Conservation (phyloP, 2,797 vertebrate species). For the Tapirus indicus region DNA sequence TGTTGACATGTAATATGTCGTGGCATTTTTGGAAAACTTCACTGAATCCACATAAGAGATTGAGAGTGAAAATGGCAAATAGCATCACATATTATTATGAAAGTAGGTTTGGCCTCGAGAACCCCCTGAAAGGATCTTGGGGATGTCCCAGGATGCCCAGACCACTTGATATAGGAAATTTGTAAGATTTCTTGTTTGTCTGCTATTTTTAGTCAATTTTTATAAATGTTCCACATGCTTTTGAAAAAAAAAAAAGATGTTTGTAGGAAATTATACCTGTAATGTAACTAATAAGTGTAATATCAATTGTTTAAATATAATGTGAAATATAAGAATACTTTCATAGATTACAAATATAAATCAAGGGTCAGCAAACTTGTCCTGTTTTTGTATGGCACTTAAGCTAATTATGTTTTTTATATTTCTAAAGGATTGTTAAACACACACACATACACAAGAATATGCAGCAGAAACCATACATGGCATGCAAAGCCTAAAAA, state of each 20-base stretch:
- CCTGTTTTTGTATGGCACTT: background rate
- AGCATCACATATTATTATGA: background rate
- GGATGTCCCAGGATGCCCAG: background rate
- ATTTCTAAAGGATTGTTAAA: background rate
- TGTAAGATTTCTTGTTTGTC: background rate
- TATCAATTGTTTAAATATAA: background rate
- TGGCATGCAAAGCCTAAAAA: conserved; percentile 2
- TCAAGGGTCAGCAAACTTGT: background rate
- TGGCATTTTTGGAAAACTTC: background rate
- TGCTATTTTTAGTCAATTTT: background rate
- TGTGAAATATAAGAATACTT: background rate
- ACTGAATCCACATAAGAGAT: background rate
- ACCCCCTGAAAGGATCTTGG: background rate
- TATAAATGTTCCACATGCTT: background rate
- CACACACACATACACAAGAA: background rate
- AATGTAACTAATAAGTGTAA: background rate
- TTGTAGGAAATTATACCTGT: background rate
- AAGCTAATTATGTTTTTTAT: background rate
- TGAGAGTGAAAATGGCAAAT: background rate
- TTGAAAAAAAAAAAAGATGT: background rate
- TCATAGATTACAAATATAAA: conserved; percentile 18
- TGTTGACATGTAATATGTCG: background rate
- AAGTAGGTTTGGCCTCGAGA: background rate
- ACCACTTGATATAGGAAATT: background rate
- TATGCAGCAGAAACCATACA: background rate